These are phyloP conservation scores for Lampris megalopsis DNA, from an alignment of 2,113 vertebrate genomes.

Conservation along the genomic window DNA sequence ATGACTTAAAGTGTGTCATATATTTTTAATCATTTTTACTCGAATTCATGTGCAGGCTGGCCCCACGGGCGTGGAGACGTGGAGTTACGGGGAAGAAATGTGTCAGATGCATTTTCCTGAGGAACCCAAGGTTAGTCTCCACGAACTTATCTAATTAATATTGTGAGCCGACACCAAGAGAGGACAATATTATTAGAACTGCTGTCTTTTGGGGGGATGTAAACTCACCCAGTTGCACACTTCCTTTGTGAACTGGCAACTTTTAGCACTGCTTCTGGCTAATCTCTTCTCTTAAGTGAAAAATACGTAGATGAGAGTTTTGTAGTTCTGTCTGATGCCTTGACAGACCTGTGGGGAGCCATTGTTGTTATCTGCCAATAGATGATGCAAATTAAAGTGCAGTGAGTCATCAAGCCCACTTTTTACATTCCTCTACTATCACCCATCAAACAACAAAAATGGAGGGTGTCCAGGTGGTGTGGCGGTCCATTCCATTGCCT, in stretches of 20 bases:
- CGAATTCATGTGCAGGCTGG: conserved; percentile 52
- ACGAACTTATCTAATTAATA: conserved; percentile 82
- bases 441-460: too few species aligned
- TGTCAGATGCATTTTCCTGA: conserved; percentile 73
- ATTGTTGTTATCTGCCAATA: conserved; percentile 26
- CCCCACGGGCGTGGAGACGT: conserved; percentile 57
- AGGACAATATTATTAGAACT: conserved; percentile 77
- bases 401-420: conserved; percentile 56
- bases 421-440: conserved; percentile 10
- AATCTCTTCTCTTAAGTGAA: conserved; percentile 37
- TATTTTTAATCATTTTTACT: conserved; percentile 79
- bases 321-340: conserved; percentile 37
- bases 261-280: conserved; percentile 20
- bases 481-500: too few species aligned
- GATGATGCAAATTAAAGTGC: conserved; percentile 44
- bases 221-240: conserved; percentile 57
- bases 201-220: conserved; percentile 57
- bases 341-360: conserved; percentile 53
- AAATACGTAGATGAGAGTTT: conserved; percentile 7
- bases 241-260: conserved; percentile 59
- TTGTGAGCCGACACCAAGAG: conserved; percentile 56
- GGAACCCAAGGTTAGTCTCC: conserved; percentile 73
- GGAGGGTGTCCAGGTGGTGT: too few species aligned
- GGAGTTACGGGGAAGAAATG: conserved; percentile 63
- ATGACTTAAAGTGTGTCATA: conserved; percentile 79